Evolutionary conservation across 2,888 invertebrate species (phyloP).

Genomic region (Lycaena phlaeas): DNA sequence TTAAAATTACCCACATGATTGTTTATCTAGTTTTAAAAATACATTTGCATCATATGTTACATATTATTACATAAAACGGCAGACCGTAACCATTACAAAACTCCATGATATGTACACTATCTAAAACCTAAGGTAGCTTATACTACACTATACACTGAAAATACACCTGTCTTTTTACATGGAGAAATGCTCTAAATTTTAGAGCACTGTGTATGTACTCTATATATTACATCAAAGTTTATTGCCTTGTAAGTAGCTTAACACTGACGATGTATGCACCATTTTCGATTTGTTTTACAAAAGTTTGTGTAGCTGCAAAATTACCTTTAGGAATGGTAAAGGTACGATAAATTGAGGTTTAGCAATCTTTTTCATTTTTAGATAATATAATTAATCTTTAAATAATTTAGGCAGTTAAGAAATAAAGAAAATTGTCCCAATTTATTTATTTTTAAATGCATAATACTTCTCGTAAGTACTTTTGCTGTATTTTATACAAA

Average conservation of each 20-base stretch:
- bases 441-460: too few relatives aligned
- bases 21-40: slow-evolving; percentile 1
- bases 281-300: slow-evolving; percentile 9
- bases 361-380: too few relatives aligned
- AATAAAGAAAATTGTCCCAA: too few relatives aligned
- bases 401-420: too few relatives aligned
- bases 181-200: slow-evolving; percentile 57
- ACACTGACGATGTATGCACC: slow-evolving; percentile 18
- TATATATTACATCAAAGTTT: slow-evolving; percentile 27
- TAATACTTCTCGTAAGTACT: slow-evolving; percentile 2
- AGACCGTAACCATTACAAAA: slow-evolving; percentile 34
- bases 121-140: slow-evolving; percentile 35
- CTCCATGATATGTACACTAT: slow-evolving; percentile 60
- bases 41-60: not conserved
- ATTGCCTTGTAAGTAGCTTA: slow-evolving; percentile 42
- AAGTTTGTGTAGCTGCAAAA: not conserved
- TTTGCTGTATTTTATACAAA: not conserved
- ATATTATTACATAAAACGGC: slow-evolving; percentile 38
- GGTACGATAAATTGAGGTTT: too few relatives aligned
- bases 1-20: not conserved
- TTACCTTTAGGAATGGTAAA: too few relatives aligned
- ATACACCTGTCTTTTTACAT: slow-evolving; percentile 34
- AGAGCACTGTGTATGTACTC: slow-evolving; percentile 35
- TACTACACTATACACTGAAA: slow-evolving; percentile 40
- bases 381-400: too few relatives aligned